phyloP scores from a whole-genome alignment of 1,140 invertebrate genomes.

The Brachionus sp. region DNA sequence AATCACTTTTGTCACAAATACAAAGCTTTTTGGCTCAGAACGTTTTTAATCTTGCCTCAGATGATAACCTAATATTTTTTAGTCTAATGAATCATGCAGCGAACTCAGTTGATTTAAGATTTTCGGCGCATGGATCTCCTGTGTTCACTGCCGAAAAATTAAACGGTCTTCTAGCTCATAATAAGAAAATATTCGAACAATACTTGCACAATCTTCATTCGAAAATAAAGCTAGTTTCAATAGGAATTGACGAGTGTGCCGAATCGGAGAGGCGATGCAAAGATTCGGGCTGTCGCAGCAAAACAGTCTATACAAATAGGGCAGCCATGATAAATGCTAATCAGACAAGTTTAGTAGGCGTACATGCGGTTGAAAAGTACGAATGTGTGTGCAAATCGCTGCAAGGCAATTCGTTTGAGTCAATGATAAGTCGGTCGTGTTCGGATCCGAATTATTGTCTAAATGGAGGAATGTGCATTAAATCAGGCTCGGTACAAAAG shows the following conservation, averaged over 20 bases:
- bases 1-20: neutral
- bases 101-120: conserved; percentile 71
- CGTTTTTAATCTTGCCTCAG: neutral
- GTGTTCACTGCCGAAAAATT: conserved; percentile 89
- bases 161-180: conserved; percentile 87
- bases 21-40: neutral
- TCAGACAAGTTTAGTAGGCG: conserved; percentile 86
- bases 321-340: conserved; percentile 95
- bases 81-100: conserved; percentile 7
- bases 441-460: conserved; percentile 84
- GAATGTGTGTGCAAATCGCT: conserved; percentile 68
- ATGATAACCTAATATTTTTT: conserved; percentile 28
- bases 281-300: conserved; percentile 83
- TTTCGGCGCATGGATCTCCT: conserved; percentile 88
- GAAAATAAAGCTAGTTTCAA: conserved; percentile 92
- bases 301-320: conserved; percentile 74
- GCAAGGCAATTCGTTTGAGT: conserved; percentile 51
- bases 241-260: conserved; percentile 92
- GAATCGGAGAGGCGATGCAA: conserved; percentile 92
- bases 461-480: conserved; percentile 82
- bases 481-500: conserved; percentile 70
- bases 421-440: conserved; percentile 59
- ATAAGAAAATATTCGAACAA: conserved; percentile 72
- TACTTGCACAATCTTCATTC: conserved; percentile 67
- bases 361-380: conserved; percentile 78